phyloP scores from a whole-genome alignment of 92 coral and sea anemone genomes.

The Diadumene lineata region DNA sequence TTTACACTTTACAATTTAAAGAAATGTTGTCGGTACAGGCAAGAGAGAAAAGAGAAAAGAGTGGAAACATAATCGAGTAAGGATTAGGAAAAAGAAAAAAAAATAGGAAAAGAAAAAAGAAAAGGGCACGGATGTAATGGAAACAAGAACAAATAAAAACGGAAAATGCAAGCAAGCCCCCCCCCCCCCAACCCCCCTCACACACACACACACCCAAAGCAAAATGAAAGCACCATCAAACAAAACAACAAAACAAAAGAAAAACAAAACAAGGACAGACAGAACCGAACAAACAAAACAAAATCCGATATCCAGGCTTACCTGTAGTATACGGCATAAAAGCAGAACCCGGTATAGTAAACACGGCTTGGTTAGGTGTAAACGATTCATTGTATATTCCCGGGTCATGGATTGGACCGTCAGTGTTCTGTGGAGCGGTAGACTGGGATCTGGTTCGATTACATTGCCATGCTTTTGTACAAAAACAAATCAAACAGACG shows the following conservation, averaged over 20 bases:
- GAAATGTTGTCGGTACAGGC: too few relatives aligned
- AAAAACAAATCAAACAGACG: neutral
- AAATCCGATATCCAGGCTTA: neutral
- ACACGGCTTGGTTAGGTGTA: neutral
- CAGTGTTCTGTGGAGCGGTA: neutral
- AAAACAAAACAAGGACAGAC: too few relatives aligned
- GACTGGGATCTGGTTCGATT: neutral
- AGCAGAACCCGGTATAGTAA: slow-evolving; percentile 6
- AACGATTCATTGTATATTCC: slow-evolving; percentile 1
- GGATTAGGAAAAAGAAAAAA: neutral
- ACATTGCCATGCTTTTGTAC: neutral
- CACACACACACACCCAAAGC: too few relatives aligned
- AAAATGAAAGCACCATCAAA: too few relatives aligned
- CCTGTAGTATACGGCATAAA: slow-evolving; percentile 3
- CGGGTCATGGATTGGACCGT: slow-evolving; percentile 4
- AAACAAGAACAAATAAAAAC: neutral
- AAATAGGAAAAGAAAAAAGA: neutral
- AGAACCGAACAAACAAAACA: too few relatives aligned
- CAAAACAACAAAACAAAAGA: too few relatives aligned
- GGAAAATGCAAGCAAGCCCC: neutral
- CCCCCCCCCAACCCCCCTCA: too few relatives aligned
- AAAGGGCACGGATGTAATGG: neutral
- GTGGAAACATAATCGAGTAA: too few relatives aligned
- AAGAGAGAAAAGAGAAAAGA: too few relatives aligned
- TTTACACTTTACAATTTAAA: too few relatives aligned